Conservation (phyloP, 1,140 invertebrate species). For the Micrasema minimum region DNA sequence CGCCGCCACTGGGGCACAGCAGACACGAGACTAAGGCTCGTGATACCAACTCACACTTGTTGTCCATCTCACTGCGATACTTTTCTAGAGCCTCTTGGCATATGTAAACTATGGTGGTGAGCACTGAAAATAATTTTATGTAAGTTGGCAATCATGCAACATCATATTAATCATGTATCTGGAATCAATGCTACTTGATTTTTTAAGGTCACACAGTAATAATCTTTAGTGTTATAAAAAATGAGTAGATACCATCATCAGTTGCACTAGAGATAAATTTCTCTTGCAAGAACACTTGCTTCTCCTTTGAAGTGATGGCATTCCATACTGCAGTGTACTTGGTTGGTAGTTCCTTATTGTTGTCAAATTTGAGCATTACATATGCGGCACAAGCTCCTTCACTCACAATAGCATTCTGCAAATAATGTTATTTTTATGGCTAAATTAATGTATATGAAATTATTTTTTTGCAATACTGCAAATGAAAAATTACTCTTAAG, state of each 20-base stretch:
- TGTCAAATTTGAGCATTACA: constrained; percentile 77
- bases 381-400: constrained; percentile 84
- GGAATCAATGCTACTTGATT: too few species aligned
- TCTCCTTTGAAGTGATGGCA: constrained; percentile 76
- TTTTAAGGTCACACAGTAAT: too few species aligned
- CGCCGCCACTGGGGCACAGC: constrained; percentile 57
- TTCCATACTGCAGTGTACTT: constrained; percentile 74
- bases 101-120: constrained; percentile 63
- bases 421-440: too few species aligned
- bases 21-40: constrained; percentile 58
- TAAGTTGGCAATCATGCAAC: too few species aligned
- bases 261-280: constrained; percentile 78
- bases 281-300: constrained; percentile 84
- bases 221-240: neutral
- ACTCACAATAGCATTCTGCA: constrained; percentile 69
- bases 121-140: constrained; percentile 54
- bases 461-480: neutral
- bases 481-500: neutral
- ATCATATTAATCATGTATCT: too few species aligned
- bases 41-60: constrained; percentile 57
- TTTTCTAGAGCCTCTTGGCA: constrained; percentile 63
- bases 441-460: too few species aligned
- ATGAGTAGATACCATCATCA: constrained; percentile 69
- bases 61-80: constrained; percentile 58
- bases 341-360: constrained; percentile 63